Percentiles rank a stretch among this genome's conserved stretches.
Conservation (phyloP, 2,797 vertebrate species). For the Coregonus ussuriensis region DNA sequence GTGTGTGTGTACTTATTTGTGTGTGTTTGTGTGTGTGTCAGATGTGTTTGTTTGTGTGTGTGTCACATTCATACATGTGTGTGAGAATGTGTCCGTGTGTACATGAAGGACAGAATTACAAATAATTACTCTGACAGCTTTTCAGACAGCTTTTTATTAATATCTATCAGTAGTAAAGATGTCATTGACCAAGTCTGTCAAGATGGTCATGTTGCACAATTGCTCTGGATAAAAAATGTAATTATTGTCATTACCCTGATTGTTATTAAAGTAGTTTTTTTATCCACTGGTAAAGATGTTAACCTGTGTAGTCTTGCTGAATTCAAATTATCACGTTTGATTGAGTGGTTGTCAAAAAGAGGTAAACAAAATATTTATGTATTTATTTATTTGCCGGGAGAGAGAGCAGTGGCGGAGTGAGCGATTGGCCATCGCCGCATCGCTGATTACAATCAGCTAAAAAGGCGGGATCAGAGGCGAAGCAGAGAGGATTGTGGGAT, state of each 20-base stretch:
- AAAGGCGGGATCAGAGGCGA: slow-evolving; percentile 18
- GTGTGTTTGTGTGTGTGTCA: background rate
- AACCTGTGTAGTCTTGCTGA: slow-evolving; percentile 45
- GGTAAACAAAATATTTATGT: slow-evolving; percentile 42
- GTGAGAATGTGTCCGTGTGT: background rate
- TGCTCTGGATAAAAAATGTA: slow-evolving; percentile 37
- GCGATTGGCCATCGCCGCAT: slow-evolving; percentile 27
- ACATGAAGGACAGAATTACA: background rate
- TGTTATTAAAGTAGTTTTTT: slow-evolving; percentile 8
- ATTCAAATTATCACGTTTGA: slow-evolving; percentile 54
- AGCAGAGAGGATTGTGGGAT: slow-evolving; percentile 27
- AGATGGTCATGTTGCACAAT: slow-evolving; percentile 31
- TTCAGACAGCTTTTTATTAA: background rate
- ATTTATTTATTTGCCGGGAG: slow-evolving; percentile 40
- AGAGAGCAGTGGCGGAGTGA: slow-evolving; percentile 10
- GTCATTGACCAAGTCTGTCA: slow-evolving; percentile 13
- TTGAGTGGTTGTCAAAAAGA: slow-evolving; percentile 56
- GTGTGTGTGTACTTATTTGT: too few relatives aligned
- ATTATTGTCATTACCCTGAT: slow-evolving; percentile 32
- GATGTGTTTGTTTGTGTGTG: background rate
- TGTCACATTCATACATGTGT: background rate
- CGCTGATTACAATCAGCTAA: slow-evolving; percentile 42
- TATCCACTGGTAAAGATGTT: slow-evolving; percentile 46
- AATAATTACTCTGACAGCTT: background rate
- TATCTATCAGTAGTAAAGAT: background rate